Base-by-base conservation (phyloP, 1,140 invertebrate species). In the Orchesella cincta region DNA sequence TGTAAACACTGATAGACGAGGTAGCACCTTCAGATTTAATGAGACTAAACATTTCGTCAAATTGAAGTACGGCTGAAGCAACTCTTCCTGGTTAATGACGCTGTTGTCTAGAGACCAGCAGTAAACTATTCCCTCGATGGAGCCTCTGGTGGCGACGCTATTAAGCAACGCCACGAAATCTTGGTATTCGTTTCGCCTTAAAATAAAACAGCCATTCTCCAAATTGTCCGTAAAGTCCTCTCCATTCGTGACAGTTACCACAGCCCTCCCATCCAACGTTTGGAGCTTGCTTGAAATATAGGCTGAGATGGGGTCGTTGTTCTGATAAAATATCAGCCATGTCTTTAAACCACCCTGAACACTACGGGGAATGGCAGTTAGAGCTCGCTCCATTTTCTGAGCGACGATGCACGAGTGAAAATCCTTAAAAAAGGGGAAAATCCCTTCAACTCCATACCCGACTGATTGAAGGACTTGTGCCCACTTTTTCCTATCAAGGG, bases 401-500 rank as follows among this genome's bases (percentile, higher is more conserved):
- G 12, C 26, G 3, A 18, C 26, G n/a, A 57, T 57, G 23, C 26
- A 18, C 5, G 14, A 12, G 23, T 57, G 3, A 23, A 14, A 23
- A 26, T 57, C n/a, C 12, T 57, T 57, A n/a, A 23, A 12, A 23
- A 12, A 57, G 12, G 54, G 54, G 54, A 18, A 57, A 5, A 57
- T 23, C 26, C 54, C 54, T 5, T 5, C 23, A n/a, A 26, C 14
- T 5, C 12, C 3, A 5, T 18, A 26, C 23, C 54, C 54, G 5
- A 3, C 3, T 57, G 12, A 12, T 23, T 57, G 12, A 12, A 57
- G 54, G 3, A 57, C 54, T 23, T 26, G 14, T 3, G 26, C 5
- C 79, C 79, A 80, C 16, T 1, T 39, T 0, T 75, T n/a, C 0
- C n/a, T 20, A 23, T 51, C 34, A 2, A 78, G 26, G 8, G 72